phyloP scores from a whole-genome alignment of 2,888 invertebrate species.

The Drosophila kuntzei region DNA sequence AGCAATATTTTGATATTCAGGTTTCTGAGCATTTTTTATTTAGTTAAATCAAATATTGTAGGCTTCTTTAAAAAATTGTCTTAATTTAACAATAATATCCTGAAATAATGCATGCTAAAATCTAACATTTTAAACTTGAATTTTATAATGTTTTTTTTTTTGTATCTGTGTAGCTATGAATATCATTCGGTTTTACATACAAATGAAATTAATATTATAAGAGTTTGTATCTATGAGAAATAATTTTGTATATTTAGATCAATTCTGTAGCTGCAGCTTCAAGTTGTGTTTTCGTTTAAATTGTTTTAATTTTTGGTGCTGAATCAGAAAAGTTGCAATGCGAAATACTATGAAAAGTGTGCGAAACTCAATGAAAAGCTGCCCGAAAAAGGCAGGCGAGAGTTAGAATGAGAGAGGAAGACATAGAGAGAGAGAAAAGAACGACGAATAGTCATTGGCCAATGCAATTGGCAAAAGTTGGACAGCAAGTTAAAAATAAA shows the following conservation, averaged over 20 bases:
- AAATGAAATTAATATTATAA: background rate
- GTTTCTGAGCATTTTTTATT: too few relatives aligned
- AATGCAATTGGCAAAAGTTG: slow-evolving; percentile 66
- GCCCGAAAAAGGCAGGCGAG: slow-evolving; percentile 25
- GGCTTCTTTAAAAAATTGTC: too few relatives aligned
- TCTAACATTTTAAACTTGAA: too few relatives aligned
- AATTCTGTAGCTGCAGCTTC: background rate
- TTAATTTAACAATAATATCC: too few relatives aligned
- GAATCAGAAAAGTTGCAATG: slow-evolving; percentile 58
- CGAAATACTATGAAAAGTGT: slow-evolving; percentile 60
- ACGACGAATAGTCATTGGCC: slow-evolving; percentile 60
- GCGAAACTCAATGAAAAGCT: slow-evolving; percentile 52
- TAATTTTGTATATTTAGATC: background rate
- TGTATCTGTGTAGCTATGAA: too few relatives aligned
- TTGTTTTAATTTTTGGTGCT: slow-evolving; percentile 16
- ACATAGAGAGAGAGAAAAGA: slow-evolving; percentile 14
- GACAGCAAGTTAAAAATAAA: slow-evolving; percentile 54
- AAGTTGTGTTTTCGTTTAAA: background rate
- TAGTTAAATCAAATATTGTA: too few relatives aligned
- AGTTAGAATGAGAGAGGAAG: background rate
- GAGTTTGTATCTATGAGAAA: background rate
- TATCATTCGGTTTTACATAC: too few relatives aligned
- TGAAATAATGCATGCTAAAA: too few relatives aligned
- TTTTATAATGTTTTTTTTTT: too few relatives aligned
- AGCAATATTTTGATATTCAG: too few relatives aligned